A percentile compares a stretch with the other conserved stretches of the same genome.
These are phyloP conservation scores for Drosophila meridionalis DNA, from an alignment of 2,888 invertebrate species.

Conservation along the genomic window DNA sequence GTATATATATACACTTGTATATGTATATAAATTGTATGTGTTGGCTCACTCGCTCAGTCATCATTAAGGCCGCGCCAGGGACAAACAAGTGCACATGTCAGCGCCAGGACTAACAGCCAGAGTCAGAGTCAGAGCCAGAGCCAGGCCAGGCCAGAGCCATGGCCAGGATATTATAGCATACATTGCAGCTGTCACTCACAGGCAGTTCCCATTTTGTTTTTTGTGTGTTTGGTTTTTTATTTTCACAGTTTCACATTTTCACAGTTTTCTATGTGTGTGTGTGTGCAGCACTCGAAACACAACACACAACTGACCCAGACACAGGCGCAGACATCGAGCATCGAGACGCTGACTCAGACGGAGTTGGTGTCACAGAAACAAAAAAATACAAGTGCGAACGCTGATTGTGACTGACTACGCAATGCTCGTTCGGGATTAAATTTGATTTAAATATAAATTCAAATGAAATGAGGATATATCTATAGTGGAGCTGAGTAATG, in stretches of 20 bases:
- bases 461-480: neutral
- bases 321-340: constrained; percentile 18
- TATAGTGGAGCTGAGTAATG: neutral
- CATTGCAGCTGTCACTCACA: constrained; percentile 77
- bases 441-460: neutral
- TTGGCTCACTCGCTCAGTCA: constrained; percentile 71
- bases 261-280: constrained; percentile 68
- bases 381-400: neutral
- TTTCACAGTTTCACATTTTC: constrained; percentile 13
- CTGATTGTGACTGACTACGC: neutral
- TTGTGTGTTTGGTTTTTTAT: neutral
- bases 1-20: neutral
- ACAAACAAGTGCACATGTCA: constrained; percentile 83
- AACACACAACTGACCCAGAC: constrained; percentile 68
- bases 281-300: constrained; percentile 81
- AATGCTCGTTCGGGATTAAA: neutral
- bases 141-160: constrained; percentile 6
- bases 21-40: constrained; percentile 63
- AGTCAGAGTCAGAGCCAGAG: neutral
- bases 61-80: constrained; percentile 79
- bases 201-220: constrained; percentile 23
- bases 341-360: constrained; percentile 11
- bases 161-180: constrained; percentile 75
- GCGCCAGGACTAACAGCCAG: constrained; percentile 52
- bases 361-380: constrained; percentile 12